phyloP scores from a whole-genome alignment of 2,888 invertebrate species.

The Acanthosepion esculentum region DNA sequence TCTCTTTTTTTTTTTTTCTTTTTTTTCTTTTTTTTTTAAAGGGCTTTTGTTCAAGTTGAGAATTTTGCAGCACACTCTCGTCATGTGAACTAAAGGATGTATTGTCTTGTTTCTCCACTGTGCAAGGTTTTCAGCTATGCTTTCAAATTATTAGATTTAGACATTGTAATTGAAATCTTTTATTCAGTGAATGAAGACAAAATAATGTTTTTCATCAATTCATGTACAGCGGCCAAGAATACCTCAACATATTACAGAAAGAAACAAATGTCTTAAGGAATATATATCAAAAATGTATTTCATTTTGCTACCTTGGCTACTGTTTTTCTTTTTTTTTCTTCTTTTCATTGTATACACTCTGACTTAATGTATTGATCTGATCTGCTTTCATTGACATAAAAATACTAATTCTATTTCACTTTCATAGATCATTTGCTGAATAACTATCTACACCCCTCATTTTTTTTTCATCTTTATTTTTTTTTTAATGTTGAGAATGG shows the following conservation, averaged over 20 bases:
- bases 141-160: neutral
- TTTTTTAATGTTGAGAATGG: neutral
- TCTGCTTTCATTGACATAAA: neutral
- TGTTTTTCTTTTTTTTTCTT: neutral
- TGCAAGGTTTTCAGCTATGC: neutral
- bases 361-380: neutral
- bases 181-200: neutral
- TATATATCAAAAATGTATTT: neutral
- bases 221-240: neutral
- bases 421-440: neutral
- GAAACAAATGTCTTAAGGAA: neutral
- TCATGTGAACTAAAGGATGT: too few species aligned
- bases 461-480: neutral
- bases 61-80: too few species aligned
- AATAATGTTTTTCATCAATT: neutral
- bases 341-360: neutral
- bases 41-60: too few species aligned
- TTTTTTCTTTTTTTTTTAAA: too few species aligned
- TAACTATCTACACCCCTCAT: neutral
- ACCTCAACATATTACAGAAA: neutral
- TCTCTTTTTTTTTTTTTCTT: too few species aligned
- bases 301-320: neutral
- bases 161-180: neutral
- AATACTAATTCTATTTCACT: slow-evolving; percentile 6
- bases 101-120: neutral